Evolutionary conservation across 1,140 invertebrate species (phyloP).

Genomic region (Grapholita molesta): DNA sequence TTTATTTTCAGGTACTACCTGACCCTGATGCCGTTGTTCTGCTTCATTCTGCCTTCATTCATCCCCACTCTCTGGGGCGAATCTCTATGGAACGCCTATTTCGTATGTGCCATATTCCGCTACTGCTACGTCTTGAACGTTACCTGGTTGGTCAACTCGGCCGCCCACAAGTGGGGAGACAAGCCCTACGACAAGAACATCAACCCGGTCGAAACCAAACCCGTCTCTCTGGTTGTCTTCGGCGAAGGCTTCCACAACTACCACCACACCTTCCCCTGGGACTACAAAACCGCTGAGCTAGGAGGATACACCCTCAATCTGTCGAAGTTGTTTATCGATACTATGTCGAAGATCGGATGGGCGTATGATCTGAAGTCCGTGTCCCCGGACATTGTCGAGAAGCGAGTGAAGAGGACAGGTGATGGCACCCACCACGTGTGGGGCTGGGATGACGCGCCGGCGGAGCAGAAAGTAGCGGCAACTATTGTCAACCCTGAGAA

Average conservation of each 20-base stretch:
- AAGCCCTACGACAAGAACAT: constrained; percentile 86
- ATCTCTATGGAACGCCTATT: constrained; percentile 79
- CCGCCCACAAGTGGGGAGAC: constrained; percentile 86
- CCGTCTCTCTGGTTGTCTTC: constrained; percentile 78
- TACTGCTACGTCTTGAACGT: constrained; percentile 83
- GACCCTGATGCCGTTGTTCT: constrained; percentile 82
- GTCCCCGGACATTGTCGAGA: constrained; percentile 75
- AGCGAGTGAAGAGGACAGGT: constrained; percentile 80
- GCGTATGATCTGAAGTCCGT: constrained; percentile 82
- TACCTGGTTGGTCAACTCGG: constrained; percentile 89
- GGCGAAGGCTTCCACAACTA: constrained; percentile 87
- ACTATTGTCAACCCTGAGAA: constrained; percentile 33
- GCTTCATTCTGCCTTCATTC: constrained; percentile 86
- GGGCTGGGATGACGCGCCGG: constrained; percentile 62
- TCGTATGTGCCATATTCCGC: constrained; percentile 80
- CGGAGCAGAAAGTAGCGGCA: constrained; percentile 56
- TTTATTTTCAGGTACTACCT: constrained; percentile 82
- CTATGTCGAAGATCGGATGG: constrained; percentile 80
- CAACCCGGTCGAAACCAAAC: constrained; percentile 81
- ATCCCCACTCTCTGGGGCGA: constrained; percentile 88
- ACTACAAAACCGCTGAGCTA: constrained; percentile 84
- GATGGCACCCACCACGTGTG: constrained; percentile 77
- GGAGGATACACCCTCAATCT: constrained; percentile 80
- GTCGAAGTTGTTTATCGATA: constrained; percentile 82
- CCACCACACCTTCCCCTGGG: constrained; percentile 88